Evolutionary conservation across 2,888 invertebrate species (phyloP).

Genomic region (Harpalus rufipes): DNA sequence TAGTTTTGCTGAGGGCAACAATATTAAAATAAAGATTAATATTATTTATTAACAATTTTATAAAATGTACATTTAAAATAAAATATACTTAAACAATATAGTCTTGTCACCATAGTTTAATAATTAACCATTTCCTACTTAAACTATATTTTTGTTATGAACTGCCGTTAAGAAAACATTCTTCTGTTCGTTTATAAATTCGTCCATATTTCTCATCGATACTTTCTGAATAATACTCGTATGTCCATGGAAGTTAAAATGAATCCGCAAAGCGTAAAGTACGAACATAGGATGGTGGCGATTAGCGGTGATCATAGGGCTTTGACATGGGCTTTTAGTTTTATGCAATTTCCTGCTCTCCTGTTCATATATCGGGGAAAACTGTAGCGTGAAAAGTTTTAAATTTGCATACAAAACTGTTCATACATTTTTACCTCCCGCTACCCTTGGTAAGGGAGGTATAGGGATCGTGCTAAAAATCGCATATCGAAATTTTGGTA

Average conservation of each 20-base stretch:
- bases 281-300: no score
- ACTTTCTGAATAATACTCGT: conserved; percentile 90
- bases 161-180: conserved; percentile 73
- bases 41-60: conserved; percentile 5
- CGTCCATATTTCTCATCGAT: conserved; percentile 93
- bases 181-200: conserved; percentile 82
- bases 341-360: no score
- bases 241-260: conserved; percentile 93
- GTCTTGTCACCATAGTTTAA: not conserved
- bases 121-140: not conserved
- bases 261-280: no score
- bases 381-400: no score
- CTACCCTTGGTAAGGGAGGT: no score
- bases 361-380: no score
- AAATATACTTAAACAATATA: not conserved
- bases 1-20: conserved; percentile 30
- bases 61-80: conserved; percentile 1
- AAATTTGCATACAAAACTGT: no score
- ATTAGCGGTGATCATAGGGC: no score
- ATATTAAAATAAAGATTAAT: not conserved
- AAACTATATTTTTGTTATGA: conserved; percentile 45
- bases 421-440: no score
- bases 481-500: no score
- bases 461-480: no score
- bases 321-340: no score